Conservation (phyloP, 2,888 invertebrate genomes). For the Uloborus plumipes region DNA sequence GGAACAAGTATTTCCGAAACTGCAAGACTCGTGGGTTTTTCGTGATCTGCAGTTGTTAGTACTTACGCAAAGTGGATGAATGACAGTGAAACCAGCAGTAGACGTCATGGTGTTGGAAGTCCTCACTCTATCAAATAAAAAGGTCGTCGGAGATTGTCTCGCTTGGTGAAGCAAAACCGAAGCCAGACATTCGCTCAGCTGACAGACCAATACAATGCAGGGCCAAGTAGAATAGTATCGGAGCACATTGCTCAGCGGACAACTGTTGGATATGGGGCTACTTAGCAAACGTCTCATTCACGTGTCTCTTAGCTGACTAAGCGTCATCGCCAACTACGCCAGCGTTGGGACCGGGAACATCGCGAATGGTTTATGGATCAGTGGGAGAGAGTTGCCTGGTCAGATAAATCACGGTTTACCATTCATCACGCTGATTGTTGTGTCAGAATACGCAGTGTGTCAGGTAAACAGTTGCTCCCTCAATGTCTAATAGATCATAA, state of each 20-base stretch:
- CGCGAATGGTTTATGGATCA: neutral
- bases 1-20: no score
- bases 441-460: neutral
- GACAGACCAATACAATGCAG: no score
- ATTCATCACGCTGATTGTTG: no score
- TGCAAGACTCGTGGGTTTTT: neutral
- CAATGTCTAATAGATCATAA: no score
- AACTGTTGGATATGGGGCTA: neutral
- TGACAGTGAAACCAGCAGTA: neutral
- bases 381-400: neutral
- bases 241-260: neutral
- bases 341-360: neutral
- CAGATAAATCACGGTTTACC: no score
- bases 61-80: neutral
- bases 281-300: neutral
- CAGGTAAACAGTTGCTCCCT: conserved; percentile 1
- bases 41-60: neutral
- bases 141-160: neutral
- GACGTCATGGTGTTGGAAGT: neutral
- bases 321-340: neutral
- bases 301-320: neutral
- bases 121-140: neutral
- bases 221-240: no score
- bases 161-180: no score
- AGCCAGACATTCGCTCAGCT: no score